Conservation (phyloP, 53 echinoderm and acorn worm genomes). For the Henricia sp. region DNA sequence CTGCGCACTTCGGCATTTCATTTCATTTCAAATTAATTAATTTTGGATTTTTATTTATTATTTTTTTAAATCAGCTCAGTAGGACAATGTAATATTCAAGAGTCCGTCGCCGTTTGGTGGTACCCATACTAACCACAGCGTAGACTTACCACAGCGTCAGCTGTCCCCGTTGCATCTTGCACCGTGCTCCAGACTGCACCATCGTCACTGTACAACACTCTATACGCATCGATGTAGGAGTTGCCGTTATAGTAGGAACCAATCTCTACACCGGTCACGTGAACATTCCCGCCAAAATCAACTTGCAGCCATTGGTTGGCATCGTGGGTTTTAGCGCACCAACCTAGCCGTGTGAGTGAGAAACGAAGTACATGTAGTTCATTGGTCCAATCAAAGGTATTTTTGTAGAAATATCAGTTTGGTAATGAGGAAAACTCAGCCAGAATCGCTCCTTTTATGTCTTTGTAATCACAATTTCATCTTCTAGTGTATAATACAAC, state of each 20-base stretch:
- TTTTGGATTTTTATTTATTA: no score
- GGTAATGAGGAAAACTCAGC: no score
- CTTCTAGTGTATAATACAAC: no score
- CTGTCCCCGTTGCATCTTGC: not conserved
- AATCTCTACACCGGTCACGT: constrained; percentile 6
- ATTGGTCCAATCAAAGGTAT: no score
- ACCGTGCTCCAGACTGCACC: not conserved
- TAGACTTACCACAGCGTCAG: not conserved
- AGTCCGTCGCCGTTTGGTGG: not conserved
- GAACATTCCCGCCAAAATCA: not conserved
- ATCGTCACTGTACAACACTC: not conserved
- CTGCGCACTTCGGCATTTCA: no score
- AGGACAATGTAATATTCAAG: no score
- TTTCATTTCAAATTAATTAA: no score
- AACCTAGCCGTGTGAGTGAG: not conserved
- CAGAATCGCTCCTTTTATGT: no score
- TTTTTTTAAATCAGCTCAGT: no score
- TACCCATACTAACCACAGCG: not conserved
- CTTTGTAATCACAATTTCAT: no score
- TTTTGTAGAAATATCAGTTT: no score
- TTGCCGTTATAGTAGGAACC: not conserved
- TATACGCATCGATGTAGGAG: not conserved
- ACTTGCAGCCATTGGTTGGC: constrained; percentile 16
- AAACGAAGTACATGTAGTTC: no score
- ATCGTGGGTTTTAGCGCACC: not conserved